These are phyloP conservation scores for Channa striata DNA, from an alignment of 2,797 vertebrate species.

Conservation along the genomic window DNA sequence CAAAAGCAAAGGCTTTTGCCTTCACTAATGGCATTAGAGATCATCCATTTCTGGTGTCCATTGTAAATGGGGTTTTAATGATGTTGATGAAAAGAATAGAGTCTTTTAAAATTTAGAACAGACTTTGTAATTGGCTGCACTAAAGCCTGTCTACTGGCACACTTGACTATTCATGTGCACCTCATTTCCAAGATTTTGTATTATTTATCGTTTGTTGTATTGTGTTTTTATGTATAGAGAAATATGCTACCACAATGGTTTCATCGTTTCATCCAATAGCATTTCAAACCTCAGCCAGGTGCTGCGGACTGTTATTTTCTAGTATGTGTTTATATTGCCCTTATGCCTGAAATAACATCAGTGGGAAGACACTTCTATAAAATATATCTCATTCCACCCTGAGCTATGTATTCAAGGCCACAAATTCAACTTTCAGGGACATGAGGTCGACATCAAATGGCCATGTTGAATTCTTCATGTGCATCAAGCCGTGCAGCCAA, in stretches of 20 bases:
- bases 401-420: constrained; percentile 32
- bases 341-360: constrained; percentile 11
- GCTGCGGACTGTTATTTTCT: constrained; percentile 15
- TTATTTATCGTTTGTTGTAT: constrained; percentile 38
- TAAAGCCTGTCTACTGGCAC: constrained; percentile 49
- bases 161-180: constrained; percentile 45
- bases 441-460: constrained; percentile 48
- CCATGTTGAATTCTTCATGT: constrained; percentile 57
- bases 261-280: background rate
- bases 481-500: constrained; percentile 58
- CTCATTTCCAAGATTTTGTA: constrained; percentile 46
- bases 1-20: constrained; percentile 62
- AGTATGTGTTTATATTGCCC: constrained; percentile 11
- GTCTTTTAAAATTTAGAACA: constrained; percentile 59
- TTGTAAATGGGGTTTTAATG: constrained; percentile 70
- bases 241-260: constrained; percentile 13
- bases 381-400: constrained; percentile 30
- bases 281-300: constrained; percentile 4
- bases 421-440: constrained; percentile 37
- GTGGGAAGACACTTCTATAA: constrained; percentile 2
- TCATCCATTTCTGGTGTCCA: constrained; percentile 69
- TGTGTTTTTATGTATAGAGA: constrained; percentile 18
- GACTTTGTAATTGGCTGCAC: constrained; percentile 61
- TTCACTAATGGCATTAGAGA: constrained; percentile 71
- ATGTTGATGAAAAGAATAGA: constrained; percentile 69